phyloP scores from a whole-genome alignment of 2,797 vertebrate species.

The Schizopygopsis malacanthus region DNA sequence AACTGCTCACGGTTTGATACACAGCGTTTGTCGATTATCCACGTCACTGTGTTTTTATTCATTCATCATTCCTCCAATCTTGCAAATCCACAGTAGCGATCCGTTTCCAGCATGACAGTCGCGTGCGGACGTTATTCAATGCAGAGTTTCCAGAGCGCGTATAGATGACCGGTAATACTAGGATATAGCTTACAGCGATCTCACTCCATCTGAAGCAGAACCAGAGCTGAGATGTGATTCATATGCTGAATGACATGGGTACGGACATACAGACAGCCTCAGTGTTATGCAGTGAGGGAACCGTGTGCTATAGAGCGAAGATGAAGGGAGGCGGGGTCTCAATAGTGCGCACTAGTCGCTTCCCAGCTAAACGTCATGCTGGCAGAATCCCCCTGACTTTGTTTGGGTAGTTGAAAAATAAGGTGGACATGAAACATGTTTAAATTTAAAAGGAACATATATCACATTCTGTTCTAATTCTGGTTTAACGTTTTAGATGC shows the following conservation, averaged over 20 bases:
- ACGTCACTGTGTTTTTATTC: constrained; percentile 14
- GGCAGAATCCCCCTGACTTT: not conserved
- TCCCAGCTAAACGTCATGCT: constrained; percentile 32
- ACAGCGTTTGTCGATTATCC: constrained; percentile 15
- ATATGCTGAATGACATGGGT: not conserved
- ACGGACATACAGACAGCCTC: constrained; percentile 4
- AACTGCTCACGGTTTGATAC: constrained; percentile 18
- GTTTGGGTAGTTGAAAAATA: not conserved
- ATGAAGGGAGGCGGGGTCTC: constrained; percentile 39
- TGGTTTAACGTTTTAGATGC: not conserved
- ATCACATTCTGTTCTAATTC: not conserved
- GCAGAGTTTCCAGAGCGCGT: not conserved
- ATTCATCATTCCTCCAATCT: constrained; percentile 5
- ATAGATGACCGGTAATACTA: not conserved
- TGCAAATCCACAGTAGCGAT: not conserved
- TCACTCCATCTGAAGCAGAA: not conserved
- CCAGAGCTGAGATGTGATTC: not conserved
- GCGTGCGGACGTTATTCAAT: not conserved
- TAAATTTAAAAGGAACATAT: not conserved
- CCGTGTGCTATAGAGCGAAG: not conserved
- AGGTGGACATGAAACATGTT: not conserved
- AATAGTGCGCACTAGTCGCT: not conserved
- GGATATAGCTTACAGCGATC: not conserved
- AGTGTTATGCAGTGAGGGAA: constrained; percentile 6
- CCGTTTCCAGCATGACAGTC: constrained; percentile 1